Evolutionary conservation across 2,888 invertebrate genomes (phyloP).

Genomic region (Trachelus stipa): DNA sequence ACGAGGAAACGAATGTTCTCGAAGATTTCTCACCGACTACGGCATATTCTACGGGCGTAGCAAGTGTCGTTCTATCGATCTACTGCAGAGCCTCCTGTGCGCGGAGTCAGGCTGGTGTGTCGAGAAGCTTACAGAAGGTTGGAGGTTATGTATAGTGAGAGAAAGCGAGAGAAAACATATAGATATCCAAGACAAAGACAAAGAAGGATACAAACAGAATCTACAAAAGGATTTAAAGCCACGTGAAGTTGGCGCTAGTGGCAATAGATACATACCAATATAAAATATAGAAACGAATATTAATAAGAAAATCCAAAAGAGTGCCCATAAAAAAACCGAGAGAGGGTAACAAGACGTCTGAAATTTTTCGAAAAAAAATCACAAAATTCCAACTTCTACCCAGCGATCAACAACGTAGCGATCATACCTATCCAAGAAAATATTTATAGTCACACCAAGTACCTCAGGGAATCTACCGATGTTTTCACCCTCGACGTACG

Average conservation of each 20-base stretch:
- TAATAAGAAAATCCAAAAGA: too few relatives aligned
- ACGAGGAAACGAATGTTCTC: too few relatives aligned
- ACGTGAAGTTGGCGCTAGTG: too few relatives aligned
- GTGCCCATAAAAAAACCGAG: neutral
- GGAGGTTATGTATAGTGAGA: slow-evolving; percentile 32
- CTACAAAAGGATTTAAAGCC: neutral
- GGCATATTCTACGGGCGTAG: neutral
- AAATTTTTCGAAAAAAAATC: neutral
- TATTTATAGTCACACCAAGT: too few relatives aligned
- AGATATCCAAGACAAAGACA: neutral
- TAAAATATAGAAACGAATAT: slow-evolving; percentile 8
- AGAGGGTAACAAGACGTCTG: neutral
- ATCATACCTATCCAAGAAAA: too few relatives aligned
- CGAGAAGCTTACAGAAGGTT: slow-evolving; percentile 32
- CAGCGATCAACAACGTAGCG: too few relatives aligned
- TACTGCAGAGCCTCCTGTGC: slow-evolving; percentile 47
- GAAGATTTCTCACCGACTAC: too few relatives aligned
- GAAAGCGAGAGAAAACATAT: slow-evolving; percentile 12
- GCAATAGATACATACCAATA: slow-evolving; percentile 6
- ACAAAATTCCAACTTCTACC: too few relatives aligned
- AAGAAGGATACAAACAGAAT: slow-evolving; percentile 17
- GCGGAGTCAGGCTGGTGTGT: slow-evolving; percentile 33
- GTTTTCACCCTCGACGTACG: slow-evolving; percentile 18
- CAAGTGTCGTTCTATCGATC: slow-evolving; percentile 50
- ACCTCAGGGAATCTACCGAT: neutral